Conservation (phyloP, 2,113 vertebrate genomes). For the Phrynosoma platyrhinos region DNA sequence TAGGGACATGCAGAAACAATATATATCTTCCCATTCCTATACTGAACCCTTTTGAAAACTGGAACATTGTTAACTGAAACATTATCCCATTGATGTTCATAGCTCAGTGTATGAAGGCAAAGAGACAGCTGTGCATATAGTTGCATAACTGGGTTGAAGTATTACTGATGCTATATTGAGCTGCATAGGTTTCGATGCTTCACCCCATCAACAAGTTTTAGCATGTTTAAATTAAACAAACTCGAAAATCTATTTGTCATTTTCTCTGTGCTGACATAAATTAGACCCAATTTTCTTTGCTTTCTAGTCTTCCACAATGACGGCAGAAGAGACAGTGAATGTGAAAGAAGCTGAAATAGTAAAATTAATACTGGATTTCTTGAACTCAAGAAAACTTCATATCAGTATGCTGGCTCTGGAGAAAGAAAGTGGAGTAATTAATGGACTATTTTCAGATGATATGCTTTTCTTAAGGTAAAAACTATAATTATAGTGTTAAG, state of each 20-base stretch:
- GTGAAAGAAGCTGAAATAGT: constrained; percentile 98
- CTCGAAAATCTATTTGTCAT: background rate
- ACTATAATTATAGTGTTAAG: background rate
- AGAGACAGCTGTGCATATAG: background rate
- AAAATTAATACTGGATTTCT: constrained; percentile 96
- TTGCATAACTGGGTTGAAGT: background rate
- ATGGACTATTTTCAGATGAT: constrained; percentile 97
- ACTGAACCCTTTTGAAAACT: background rate
- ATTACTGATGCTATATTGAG: background rate
- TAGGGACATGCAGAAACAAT: too few relatives aligned
- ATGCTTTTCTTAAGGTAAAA: constrained; percentile 97
- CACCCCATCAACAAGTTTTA: background rate
- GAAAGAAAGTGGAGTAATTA: constrained; percentile 97
- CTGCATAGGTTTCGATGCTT: background rate
- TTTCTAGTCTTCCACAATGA: constrained; percentile 87
- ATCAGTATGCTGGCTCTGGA: constrained; percentile 98
- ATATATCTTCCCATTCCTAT: too few relatives aligned
- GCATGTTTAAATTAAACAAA: constrained; percentile 6
- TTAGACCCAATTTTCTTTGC: constrained; percentile 40
- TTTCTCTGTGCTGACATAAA: constrained; percentile 27
- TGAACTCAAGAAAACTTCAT: constrained; percentile 95
- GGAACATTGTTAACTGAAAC: background rate
- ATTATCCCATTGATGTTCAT: background rate
- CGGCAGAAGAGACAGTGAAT: constrained; percentile 95
- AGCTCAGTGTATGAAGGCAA: background rate